Evolutionary conservation across 2,113 vertebrate species (phyloP), one percentile per base, ranked within the genome.

Genomic region (Abramis brama): DNA sequence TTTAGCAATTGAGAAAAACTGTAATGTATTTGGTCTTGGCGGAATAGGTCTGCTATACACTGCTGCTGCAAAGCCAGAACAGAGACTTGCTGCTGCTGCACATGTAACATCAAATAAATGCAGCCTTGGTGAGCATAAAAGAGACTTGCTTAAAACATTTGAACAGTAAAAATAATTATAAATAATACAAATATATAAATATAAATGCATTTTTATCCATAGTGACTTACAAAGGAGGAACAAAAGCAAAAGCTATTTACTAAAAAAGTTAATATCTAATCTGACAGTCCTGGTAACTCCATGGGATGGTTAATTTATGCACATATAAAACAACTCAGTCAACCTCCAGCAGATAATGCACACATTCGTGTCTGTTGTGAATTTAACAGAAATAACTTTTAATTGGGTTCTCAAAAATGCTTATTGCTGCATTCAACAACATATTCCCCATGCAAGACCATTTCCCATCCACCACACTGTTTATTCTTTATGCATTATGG

Each of bases 401-500:
- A 66, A 68, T 81, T 66, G 59, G 57, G 7, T 81, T 60, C 21
- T n/a, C 3, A 79, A 23, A 68, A 68, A 50, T 68, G 25, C 43
- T 66, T 45, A 19, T 27, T 25, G n/a, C 60, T 80, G 79, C 79
- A 45, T 55, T 71, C 33, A 52, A 27, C 47, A 83, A 74, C 66
- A 59, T 8, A n/a, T 55, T 73, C 52, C 11, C 0, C 19, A 73
- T 71, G 50, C 47, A 57, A 79, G 47, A 11, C 59, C 45, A 17
- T 85, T 62, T 66, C 74, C 39, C 45, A 66, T 25, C 23, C 66
- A 55, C 30, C 30, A n/a, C 25, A 3, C 23, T 79, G 87, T 91
- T 88, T 84, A 85, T 77, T 86, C 60, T 70, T 47, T 15, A 50
- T 88, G 70, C 47, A 82, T 86, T 86, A 81, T 86, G 77, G 33